Evolutionary conservation across 2,888 invertebrate genomes (phyloP).

Genomic region (Pelosia muscerda): DNA sequence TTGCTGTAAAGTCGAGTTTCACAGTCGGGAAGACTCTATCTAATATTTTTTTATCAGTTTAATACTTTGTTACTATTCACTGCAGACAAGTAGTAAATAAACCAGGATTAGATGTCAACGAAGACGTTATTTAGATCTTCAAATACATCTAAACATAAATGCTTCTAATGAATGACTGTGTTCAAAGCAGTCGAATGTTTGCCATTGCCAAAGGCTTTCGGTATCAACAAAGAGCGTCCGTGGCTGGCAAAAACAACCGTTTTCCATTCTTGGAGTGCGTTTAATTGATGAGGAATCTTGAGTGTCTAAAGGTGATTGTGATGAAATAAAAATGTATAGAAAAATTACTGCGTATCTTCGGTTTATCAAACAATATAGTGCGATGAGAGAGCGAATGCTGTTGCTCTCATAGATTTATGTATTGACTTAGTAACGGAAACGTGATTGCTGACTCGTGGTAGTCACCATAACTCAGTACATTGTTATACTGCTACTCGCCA

Average conservation of each 20-base stretch:
- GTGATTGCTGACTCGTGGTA: background rate
- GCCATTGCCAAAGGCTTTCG: conserved; percentile 71
- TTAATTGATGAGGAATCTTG: conserved; percentile 69
- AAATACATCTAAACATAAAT: conserved; percentile 67
- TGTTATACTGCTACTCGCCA: background rate
- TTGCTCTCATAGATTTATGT: background rate
- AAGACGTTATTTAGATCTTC: conserved; percentile 51
- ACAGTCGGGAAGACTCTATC: too few relatives aligned
- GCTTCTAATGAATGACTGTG: conserved; percentile 67
- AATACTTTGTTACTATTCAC: background rate
- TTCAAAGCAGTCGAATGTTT: conserved; percentile 69
- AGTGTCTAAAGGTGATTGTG: conserved; percentile 37
- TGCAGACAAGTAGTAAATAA: conserved; percentile 7
- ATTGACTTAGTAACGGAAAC: background rate
- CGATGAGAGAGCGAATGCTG: background rate
- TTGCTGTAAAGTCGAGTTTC: too few relatives aligned
- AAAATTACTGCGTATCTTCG: background rate
- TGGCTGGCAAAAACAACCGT: conserved; percentile 71
- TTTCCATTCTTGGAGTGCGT: conserved; percentile 68
- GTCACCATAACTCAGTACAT: background rate
- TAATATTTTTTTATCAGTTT: background rate
- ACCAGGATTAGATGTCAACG: conserved; percentile 29
- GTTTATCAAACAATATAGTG: background rate
- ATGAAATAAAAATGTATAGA: background rate
- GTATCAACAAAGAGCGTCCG: conserved; percentile 72